Evolutionary conservation across 2,113 vertebrate genomes (phyloP), one percentile per base, ranked within the genome.

Genomic region (Dromaius novaehollandiae): DNA sequence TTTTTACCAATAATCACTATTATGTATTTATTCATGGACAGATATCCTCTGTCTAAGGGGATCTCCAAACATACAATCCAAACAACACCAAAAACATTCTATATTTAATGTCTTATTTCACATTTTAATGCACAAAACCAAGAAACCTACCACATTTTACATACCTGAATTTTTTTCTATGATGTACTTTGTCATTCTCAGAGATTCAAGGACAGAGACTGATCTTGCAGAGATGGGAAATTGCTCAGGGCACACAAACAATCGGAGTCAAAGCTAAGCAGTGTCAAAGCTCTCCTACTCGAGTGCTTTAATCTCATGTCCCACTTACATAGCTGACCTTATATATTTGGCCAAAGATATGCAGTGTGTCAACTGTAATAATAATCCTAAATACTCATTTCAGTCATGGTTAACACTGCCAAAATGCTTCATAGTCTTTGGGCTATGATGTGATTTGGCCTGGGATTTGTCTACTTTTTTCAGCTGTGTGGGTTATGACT

Each of bases 111-210:
- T 64, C 17, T 61, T 53, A n/a, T 10, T 89, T 71, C 53, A 46
- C 9, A 36, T 32, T 82, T 34, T 44, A 66, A n/a, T 24, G 28
- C 8, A 34, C 16, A 91, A 42, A 71, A 78, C 3, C 7, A 80
- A 36, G 38, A 69, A n/a, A 20, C 19, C 13, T 51, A 3, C 18
- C 11, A 14, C 18, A 22, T 13, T 65, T 12, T 9, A 21, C 13
- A 56, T 17, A 13, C 2, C n/a, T 46, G 25, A n/a, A 7, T 80
- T 19, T 76, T 88, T 46, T 56, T 46, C 32, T 69, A 0, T 19
- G 2, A 0, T 19, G 2, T 1, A 0, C 19, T n/a, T 85, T 73
- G 11, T 1, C 19, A 34, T 9, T n/a, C 4, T 73, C 15, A 63
- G 25, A 73, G 25, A 17, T 79, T 75, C 75, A 71, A 60, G 60